Evolutionary conservation across 2,113 vertebrate genomes (phyloP).

Genomic region (Campylomormyrus tamandua): DNA sequence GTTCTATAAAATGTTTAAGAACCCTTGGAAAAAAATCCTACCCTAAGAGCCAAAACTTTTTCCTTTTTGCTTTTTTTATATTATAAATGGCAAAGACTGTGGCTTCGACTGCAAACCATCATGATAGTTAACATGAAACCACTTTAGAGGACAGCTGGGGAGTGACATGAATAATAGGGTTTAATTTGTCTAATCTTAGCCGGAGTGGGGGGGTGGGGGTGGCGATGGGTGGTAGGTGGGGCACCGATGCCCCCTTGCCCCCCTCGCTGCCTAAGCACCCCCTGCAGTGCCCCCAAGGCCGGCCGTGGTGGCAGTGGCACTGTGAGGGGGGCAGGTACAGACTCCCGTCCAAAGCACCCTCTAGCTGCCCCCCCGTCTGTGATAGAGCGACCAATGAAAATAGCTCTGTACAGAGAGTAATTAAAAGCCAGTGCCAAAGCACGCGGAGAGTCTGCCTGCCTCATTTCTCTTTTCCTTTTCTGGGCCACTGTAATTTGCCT

Average conservation of each 20-base stretch:
- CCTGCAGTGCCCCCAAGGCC: neutral
- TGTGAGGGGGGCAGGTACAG: neutral
- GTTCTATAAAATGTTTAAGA: conserved; percentile 21
- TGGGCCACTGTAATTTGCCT: conserved; percentile 47
- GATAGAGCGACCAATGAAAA: neutral
- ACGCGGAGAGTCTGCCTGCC: conserved; percentile 11
- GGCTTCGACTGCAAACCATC: conserved; percentile 62
- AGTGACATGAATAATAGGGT: conserved; percentile 62
- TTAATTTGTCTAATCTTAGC: conserved; percentile 69
- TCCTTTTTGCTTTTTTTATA: conserved; percentile 43
- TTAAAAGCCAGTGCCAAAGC: conserved; percentile 22
- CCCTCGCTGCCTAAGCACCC: conserved; percentile 16
- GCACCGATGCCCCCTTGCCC: neutral
- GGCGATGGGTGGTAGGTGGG: neutral
- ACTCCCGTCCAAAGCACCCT: neutral
- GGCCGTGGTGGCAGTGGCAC: neutral
- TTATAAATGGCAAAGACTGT: conserved; percentile 58
- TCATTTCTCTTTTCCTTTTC: conserved; percentile 42
- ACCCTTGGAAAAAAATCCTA: conserved; percentile 28
- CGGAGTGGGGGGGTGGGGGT: conserved; percentile 37
- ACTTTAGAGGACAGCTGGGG: conserved; percentile 62
- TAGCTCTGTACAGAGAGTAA: neutral
- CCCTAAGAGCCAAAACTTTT: conserved; percentile 40
- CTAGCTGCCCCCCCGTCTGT: neutral
- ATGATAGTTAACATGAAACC: conserved; percentile 62